Evolutionary conservation across 2,797 vertebrate genomes (phyloP), one percentile per base, ranked within the genome.

Genomic region (Denticeps clupeoides): DNA sequence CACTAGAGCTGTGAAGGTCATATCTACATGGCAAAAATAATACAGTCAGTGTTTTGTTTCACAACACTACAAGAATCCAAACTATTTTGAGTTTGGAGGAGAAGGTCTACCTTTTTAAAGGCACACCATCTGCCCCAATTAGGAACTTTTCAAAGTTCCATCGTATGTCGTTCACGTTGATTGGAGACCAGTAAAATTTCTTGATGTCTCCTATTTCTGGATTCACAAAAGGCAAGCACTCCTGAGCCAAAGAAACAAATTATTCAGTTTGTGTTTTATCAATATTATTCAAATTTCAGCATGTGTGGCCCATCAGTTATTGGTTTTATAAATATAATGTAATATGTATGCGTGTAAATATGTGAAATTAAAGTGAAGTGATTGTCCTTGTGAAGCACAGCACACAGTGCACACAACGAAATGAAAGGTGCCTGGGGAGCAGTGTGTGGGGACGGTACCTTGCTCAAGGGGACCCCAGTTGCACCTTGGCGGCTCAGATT

Each of bases 141-240:
- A 87, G 69, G 51, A 87, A 87, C 70, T 76, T 85, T 53, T 87
- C 85, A 64, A 87, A 87, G 71, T 87, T 87, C 85, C 85, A 87
- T 5, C 83, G 76, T 23, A 87, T 77, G 55, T 87, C 85, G 25
- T 78, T 83, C 49, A 81, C 81, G 51, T 78, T 80, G 41, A 87
- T 66, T 6, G 84, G 83, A 24, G 77, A 80, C 83, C 82, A 87
- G 59, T 78, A 83, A 32, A 87, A 72, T 66, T 78, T 85, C 60
- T 70, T 83, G 4, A 65, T 67, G 31, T 87, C 82, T 58, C 84
- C 85, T 55, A 85, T 75, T 18, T 84, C 62, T 28, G 79, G 78
- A 53, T 84, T 86, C 22, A 83, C 78, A 70, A 73, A 87, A 25
- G 79, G 66, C 41, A 86, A 67, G 9, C 56, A 62, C 22, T 82